These are phyloP conservation scores for Sphenodon punctatus DNA, from an alignment of 2,797 vertebrate genomes.

Conservation along the genomic window DNA sequence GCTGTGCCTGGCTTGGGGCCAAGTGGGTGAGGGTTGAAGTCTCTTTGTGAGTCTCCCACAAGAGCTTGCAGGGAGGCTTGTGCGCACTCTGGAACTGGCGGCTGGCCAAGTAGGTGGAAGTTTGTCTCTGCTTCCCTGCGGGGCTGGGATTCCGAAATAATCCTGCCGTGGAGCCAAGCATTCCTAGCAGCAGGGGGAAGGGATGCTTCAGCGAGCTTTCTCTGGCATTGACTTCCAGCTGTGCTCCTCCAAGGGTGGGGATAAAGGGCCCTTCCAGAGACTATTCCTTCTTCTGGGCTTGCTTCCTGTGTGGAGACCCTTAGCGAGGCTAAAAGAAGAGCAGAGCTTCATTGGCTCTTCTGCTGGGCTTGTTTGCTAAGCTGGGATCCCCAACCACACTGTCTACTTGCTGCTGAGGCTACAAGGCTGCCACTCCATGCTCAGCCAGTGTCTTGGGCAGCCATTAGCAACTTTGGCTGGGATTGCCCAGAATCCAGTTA, in stretches of 20 bases:
- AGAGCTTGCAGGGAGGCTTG: slow-evolving; percentile 58
- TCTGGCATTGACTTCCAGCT: neutral
- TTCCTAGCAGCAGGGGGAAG: neutral
- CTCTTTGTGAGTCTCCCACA: slow-evolving; percentile 5
- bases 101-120: slow-evolving; percentile 79
- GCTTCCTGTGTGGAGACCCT: too few species aligned
- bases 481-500: too few species aligned
- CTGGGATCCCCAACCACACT: too few species aligned
- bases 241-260: neutral
- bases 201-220: neutral
- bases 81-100: slow-evolving; percentile 60
- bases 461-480: too few species aligned
- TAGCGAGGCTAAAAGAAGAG: too few species aligned
- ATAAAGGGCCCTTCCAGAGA: neutral
- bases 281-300: too few species aligned
- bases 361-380: too few species aligned
- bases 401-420: too few species aligned
- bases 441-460: too few species aligned
- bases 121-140: slow-evolving; percentile 24
- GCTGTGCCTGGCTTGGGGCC: slow-evolving; percentile 38
- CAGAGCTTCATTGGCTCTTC: too few species aligned
- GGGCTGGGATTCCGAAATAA: slow-evolving; percentile 37
- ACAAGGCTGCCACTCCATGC: too few species aligned
- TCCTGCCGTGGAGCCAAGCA: neutral
- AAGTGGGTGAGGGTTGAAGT: slow-evolving; percentile 74